These are phyloP conservation scores for Dendrocopos noguchii DNA, from an alignment of 2,113 vertebrate species.

Conservation along the genomic window DNA sequence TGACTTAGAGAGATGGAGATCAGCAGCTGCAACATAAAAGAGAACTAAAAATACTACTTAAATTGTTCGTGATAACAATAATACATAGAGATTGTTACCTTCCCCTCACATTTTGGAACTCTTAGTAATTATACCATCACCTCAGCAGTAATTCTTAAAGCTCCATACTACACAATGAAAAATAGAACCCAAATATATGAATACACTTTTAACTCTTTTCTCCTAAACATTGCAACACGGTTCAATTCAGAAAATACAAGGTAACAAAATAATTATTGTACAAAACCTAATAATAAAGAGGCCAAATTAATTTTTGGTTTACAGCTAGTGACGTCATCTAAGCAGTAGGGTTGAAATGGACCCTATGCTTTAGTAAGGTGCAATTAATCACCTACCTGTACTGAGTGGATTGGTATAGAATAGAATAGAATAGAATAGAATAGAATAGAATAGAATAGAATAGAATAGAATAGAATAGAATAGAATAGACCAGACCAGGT, in stretches of 20 bases:
- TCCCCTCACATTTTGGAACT: conserved; percentile 21
- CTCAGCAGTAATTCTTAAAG: conserved; percentile 41
- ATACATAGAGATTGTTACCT: conserved; percentile 46
- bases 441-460: too few species aligned
- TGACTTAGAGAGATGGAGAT: conserved; percentile 44
- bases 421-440: too few species aligned
- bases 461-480: too few species aligned
- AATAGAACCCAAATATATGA: not conserved
- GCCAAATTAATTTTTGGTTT: not conserved
- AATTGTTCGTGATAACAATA: conserved; percentile 36
- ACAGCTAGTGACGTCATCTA: not conserved
- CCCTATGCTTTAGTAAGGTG: not conserved
- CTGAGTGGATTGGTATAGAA: not conserved
- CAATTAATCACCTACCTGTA: not conserved
- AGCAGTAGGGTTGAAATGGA: not conserved
- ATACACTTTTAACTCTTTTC: not conserved
- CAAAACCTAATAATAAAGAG: not conserved
- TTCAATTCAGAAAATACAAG: not conserved
- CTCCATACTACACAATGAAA: not conserved
- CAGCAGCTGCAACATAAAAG: conserved; percentile 64
- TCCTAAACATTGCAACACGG: not conserved
- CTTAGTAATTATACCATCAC: conserved; percentile 23
- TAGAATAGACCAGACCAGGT: too few species aligned
- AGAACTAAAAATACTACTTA: conserved; percentile 66
- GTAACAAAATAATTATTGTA: not conserved